Percentiles rank a stretch among this genome's conserved stretches.
Evolutionary conservation across 2,113 vertebrate genomes (phyloP).

Genomic region (Todiramphus chloris): DNA sequence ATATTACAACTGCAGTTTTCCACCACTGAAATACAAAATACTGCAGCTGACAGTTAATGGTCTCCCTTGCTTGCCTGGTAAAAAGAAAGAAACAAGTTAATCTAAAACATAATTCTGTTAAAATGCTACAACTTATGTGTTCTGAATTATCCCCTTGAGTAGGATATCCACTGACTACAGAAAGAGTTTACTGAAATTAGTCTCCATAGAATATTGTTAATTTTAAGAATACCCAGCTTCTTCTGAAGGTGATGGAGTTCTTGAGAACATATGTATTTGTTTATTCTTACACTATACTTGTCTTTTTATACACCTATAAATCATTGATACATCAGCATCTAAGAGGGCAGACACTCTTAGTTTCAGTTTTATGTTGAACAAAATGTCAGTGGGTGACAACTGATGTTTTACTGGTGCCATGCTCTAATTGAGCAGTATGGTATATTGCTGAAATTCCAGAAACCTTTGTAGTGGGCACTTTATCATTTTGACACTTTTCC

Average conservation of each 20-base stretch:
- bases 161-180: neutral
- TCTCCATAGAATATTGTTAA: neutral
- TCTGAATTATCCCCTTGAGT: neutral
- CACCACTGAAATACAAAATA: neutral
- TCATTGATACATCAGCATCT: neutral
- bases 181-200: neutral
- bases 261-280: neutral
- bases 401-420: neutral
- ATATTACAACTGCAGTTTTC: neutral
- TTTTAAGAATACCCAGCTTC: neutral
- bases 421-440: neutral
- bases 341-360: neutral
- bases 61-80: neutral
- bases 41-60: neutral
- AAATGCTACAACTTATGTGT: accelerated
- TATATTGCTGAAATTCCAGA: neutral
- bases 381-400: neutral
- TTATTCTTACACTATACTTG: neutral
- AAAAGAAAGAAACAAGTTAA: neutral
- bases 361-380: neutral
- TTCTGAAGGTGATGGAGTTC: neutral
- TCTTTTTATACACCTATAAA: neutral
- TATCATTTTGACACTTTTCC: neutral
- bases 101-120: accelerated
- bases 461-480: neutral